Evolutionary conservation across 2,113 vertebrate genomes (phyloP).

Genomic region (Eptatretus burgeri): DNA sequence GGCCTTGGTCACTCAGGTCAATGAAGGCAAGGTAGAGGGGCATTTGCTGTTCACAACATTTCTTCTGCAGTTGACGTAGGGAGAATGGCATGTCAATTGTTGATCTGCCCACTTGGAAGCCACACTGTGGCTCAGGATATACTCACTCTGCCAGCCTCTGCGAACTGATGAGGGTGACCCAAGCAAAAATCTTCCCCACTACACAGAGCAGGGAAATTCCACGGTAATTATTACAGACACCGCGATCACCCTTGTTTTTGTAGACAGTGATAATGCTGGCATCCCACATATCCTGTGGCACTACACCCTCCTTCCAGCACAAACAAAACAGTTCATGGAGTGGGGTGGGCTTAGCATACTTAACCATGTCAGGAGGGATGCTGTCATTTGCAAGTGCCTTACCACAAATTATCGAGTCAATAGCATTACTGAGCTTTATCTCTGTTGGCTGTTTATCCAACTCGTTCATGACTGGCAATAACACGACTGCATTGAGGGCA

Average conservation of each 20-base stretch:
- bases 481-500: neutral
- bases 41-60: conserved; percentile 3
- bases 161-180: neutral
- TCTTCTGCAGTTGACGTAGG: neutral
- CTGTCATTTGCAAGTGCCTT: neutral
- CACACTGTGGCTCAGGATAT: neutral
- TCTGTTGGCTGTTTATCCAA: neutral
- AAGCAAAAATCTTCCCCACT: neutral
- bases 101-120: neutral
- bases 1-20: neutral
- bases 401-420: neutral
- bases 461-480: neutral
- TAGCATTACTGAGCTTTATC: neutral
- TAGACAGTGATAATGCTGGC: neutral
- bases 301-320: neutral
- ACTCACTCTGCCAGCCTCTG: neutral
- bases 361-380: neutral
- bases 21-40: neutral
- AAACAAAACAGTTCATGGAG: neutral
- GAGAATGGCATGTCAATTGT: neutral
- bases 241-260: neutral
- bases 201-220: neutral
- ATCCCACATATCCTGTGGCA: neutral
- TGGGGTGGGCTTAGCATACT: neutral
- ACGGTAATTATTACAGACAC: conserved; percentile 1